These are phyloP conservation scores for Crepidodera aurea DNA, from an alignment of 2,888 invertebrate genomes.

Conservation along the genomic window DNA sequence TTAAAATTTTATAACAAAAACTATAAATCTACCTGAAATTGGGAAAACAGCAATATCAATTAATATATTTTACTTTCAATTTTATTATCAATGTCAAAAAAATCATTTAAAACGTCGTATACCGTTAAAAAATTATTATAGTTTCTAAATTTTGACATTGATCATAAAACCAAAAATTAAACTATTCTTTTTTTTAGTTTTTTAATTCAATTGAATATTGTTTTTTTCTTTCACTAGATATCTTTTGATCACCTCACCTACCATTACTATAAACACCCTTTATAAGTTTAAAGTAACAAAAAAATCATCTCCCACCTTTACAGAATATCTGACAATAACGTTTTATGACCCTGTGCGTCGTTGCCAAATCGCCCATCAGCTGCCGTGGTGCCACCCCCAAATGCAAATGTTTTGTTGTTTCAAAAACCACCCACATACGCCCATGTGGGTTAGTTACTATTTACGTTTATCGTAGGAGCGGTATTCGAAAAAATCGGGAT, in stretches of 20 bases:
- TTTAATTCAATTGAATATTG: too few relatives aligned
- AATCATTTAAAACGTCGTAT: too few relatives aligned
- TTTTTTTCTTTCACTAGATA: too few relatives aligned
- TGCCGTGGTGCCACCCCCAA: constrained; percentile 38
- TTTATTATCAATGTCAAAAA: neutral
- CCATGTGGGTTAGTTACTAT: constrained; percentile 46
- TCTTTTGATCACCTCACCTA: too few relatives aligned
- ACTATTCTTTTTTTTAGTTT: too few relatives aligned
- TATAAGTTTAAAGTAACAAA: neutral
- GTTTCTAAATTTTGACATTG: too few relatives aligned
- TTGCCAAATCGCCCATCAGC: constrained; percentile 16
- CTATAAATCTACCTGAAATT: neutral
- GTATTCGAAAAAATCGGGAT: neutral
- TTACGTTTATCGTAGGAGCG: constrained; percentile 2
- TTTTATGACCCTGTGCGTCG: neutral
- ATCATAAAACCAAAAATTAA: too few relatives aligned
- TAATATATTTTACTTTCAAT: neutral
- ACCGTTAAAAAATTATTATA: too few relatives aligned
- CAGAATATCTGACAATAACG: neutral
- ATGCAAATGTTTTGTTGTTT: constrained; percentile 37
- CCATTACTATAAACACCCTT: neutral
- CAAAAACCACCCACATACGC: constrained; percentile 38
- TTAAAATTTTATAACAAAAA: too few relatives aligned
- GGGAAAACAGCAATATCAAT: neutral
- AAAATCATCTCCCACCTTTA: constrained; percentile 12